Evolutionary conservation across 2,797 vertebrate genomes (phyloP), one percentile per base, ranked within the genome.

Genomic region (Garrulus glandarius): DNA sequence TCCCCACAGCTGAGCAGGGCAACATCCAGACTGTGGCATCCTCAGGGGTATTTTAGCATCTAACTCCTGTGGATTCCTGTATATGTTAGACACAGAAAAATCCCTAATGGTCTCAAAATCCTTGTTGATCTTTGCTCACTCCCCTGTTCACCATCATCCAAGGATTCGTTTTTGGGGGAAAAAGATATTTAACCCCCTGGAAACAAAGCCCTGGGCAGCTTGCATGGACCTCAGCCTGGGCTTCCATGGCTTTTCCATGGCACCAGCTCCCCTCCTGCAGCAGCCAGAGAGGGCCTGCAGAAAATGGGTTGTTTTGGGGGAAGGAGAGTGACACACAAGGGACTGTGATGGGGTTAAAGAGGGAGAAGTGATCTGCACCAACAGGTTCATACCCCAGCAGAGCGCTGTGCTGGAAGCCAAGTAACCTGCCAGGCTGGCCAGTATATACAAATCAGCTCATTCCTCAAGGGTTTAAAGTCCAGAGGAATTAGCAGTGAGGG

Each of bases 391-490:
- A 50, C 20, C 59, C 63, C 44, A 52, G 52, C 80, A 74, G 26
- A 72, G 37, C 0, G 0, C 56, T 50, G 41, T 36, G 50, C 52
- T 95, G 93, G 65, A 85, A 94, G 78, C 65, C 84, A 81, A 91
- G n/a, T 10, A 93, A 93, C 82, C 41, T 60, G 83, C 71, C 85
- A 63, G 72, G 67, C 67, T 60, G 85, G 95, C 89, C 85, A 94
- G 64, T 49, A 41, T 49, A 77, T 32, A 96, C 95, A 95, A 80
- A 95, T 80, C 92, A 80, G 77, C 70, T 97, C 89, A 78, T 96
- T 96, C 90, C 89, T 92, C 75, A 81, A 60, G 68, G 87, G 61
- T 77, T 96, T 97, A 79, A 93, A 86, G 74, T 91, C 79, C 82
- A 76, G 36, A 87, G 81, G 92, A 96, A 94, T 96, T 89, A 95